phyloP scores from a whole-genome alignment of 2,888 invertebrate species.

The Nipponacmea schrenckii region DNA sequence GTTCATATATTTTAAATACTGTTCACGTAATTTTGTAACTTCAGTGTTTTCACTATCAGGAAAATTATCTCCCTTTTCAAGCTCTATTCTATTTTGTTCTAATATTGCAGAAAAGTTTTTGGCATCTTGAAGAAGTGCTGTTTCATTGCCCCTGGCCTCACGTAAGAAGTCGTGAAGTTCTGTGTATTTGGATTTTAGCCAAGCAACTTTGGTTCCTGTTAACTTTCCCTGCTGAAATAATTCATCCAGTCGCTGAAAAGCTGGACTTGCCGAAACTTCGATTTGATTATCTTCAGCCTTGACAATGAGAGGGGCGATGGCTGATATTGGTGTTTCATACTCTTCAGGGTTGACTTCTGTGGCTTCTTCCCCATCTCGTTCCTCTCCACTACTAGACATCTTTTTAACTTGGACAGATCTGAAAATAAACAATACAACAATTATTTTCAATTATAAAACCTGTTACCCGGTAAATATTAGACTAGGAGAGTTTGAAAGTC shows the following conservation, averaged over 20 bases:
- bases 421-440: neutral
- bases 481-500: too few relatives aligned
- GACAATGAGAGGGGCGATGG: constrained; percentile 62
- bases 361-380: constrained; percentile 32
- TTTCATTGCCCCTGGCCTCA: constrained; percentile 60
- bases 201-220: constrained; percentile 66
- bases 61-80: constrained; percentile 66
- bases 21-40: constrained; percentile 62
- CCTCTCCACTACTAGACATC: constrained; percentile 22
- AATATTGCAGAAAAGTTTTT: constrained; percentile 57
- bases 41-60: constrained; percentile 66
- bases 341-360: constrained; percentile 36
- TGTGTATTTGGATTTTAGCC: constrained; percentile 67
- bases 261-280: constrained; percentile 67
- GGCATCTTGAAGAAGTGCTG: constrained; percentile 56
- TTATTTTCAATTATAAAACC: too few relatives aligned
- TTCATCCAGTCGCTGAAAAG: constrained; percentile 68
- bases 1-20: constrained; percentile 64
- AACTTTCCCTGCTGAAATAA: constrained; percentile 65
- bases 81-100: constrained; percentile 58
- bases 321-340: constrained; percentile 60
- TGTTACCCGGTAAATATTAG: too few relatives aligned
- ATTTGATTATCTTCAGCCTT: constrained; percentile 66
- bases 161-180: constrained; percentile 58
- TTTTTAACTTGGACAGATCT: constrained; percentile 6